Conservation (phyloP, 2,113 vertebrate species). For the Gorsachius goisagi region DNA sequence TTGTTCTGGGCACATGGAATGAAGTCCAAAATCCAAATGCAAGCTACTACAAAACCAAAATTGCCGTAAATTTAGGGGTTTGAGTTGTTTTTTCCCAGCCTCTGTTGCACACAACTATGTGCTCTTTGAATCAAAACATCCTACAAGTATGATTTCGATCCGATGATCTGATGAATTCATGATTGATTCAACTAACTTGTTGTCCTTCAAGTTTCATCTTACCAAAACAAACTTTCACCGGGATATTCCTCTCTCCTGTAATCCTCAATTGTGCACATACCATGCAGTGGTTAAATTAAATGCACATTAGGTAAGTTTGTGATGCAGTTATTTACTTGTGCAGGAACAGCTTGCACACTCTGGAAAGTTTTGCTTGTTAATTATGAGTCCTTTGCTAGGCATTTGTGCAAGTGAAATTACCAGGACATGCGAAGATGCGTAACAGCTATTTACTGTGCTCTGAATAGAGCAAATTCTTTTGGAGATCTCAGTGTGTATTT, state of each 20-base stretch:
- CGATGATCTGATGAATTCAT: not conserved
- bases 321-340: not conserved
- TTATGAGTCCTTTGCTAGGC: not conserved
- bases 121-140: not conserved
- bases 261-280: not conserved
- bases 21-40: no score
- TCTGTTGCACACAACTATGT: not conserved
- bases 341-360: not conserved
- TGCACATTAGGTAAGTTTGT: not conserved
- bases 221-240: not conserved
- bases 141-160: not conserved
- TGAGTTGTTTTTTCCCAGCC: not conserved
- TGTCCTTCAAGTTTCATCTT: not conserved
- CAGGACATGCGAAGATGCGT: not conserved
- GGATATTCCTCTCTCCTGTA: not conserved
- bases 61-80: not conserved
- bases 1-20: not conserved
- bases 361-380: not conserved
- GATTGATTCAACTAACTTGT: not conserved
- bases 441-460: not conserved
- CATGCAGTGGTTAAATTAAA: not conserved
- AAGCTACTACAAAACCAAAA: slow-evolving; percentile 1
- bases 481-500: not conserved
- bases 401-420: not conserved
- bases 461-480: not conserved